A percentile compares a stretch with the other conserved stretches of the same genome.
phyloP scores from a whole-genome alignment of 2,888 invertebrate genomes.

The Eupeodes latifasciatus region DNA sequence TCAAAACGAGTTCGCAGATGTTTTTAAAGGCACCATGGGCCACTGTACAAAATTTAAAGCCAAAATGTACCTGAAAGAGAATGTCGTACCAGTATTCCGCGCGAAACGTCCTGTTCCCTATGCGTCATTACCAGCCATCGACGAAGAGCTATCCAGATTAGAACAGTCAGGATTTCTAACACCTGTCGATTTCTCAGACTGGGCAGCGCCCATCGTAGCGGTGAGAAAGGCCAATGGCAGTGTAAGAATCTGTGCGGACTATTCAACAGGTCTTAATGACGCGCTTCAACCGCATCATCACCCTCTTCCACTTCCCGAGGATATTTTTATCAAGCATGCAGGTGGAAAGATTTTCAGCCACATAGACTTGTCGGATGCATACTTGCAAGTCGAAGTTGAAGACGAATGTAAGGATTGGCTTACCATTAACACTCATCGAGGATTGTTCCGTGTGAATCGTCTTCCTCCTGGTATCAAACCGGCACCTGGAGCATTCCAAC shows the following conservation, averaged over 20 bases:
- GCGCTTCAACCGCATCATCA: constrained; percentile 20
- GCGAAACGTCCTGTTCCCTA: constrained; percentile 75
- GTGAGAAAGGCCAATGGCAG: constrained; percentile 53
- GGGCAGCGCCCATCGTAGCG: constrained; percentile 76
- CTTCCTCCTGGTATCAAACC: too few relatives aligned
- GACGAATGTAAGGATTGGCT: background rate
- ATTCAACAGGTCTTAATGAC: constrained; percentile 58
- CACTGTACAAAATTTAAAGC: constrained; percentile 74
- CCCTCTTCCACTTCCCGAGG: constrained; percentile 20
- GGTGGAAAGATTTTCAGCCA: constrained; percentile 52
- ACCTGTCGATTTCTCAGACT: constrained; percentile 72
- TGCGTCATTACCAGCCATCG: constrained; percentile 63
- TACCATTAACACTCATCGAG: background rate
- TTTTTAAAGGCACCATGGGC: constrained; percentile 55
- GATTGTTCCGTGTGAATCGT: background rate
- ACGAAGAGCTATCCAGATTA: constrained; percentile 67
- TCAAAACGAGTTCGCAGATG: constrained; percentile 49
- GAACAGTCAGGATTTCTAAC: constrained; percentile 68
- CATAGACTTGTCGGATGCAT: constrained; percentile 70
- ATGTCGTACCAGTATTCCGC: constrained; percentile 61
- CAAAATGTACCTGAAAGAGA: constrained; percentile 68
- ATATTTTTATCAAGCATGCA: constrained; percentile 48
- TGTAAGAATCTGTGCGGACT: constrained; percentile 74
- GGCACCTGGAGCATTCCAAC: too few relatives aligned
- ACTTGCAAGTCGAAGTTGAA: too few relatives aligned